These are phyloP conservation scores for Urocynchramus pylzowi DNA, from an alignment of 2,113 vertebrate genomes.

Conservation along the genomic window DNA sequence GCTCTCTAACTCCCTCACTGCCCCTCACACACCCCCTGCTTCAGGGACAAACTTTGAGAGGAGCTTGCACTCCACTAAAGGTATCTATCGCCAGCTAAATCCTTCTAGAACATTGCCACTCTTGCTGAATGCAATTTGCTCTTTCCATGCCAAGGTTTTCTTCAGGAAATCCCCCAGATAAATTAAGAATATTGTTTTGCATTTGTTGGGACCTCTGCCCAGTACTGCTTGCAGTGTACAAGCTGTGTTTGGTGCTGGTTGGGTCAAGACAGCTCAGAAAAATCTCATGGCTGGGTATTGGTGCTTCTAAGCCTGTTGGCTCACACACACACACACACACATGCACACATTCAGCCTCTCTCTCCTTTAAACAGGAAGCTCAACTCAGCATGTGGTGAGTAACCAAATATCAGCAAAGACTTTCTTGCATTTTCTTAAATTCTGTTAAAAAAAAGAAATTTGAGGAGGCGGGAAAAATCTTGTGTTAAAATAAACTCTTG, in stretches of 20 bases:
- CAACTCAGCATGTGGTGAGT: conserved; percentile 38
- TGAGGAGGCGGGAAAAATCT: background rate
- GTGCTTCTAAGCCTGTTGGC: background rate
- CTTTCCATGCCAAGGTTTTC: background rate
- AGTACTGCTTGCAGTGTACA: background rate
- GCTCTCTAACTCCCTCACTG: background rate
- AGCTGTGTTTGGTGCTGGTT: background rate
- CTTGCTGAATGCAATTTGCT: background rate
- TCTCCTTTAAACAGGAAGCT: conserved; percentile 51
- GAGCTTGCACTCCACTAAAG: background rate
- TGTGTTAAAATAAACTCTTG: conserved; percentile 7
- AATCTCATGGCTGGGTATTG: background rate
- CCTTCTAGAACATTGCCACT: background rate
- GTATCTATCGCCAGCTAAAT: background rate
- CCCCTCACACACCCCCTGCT: background rate
- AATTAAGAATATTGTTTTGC: conserved; percentile 29
- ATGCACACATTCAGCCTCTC: background rate
- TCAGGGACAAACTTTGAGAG: background rate
- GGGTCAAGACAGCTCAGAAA: conserved; percentile 34
- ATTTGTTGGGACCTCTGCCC: conserved; percentile 24
- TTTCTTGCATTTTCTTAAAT: background rate
- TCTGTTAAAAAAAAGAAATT: background rate
- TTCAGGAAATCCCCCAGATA: conserved; percentile 52
- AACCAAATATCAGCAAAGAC: conserved; percentile 19
- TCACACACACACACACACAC: background rate